Percentiles rank a stretch among this genome's conserved stretches.
Evolutionary conservation across 2,113 vertebrate species (phyloP).

Genomic region (Lophura nycthemera): DNA sequence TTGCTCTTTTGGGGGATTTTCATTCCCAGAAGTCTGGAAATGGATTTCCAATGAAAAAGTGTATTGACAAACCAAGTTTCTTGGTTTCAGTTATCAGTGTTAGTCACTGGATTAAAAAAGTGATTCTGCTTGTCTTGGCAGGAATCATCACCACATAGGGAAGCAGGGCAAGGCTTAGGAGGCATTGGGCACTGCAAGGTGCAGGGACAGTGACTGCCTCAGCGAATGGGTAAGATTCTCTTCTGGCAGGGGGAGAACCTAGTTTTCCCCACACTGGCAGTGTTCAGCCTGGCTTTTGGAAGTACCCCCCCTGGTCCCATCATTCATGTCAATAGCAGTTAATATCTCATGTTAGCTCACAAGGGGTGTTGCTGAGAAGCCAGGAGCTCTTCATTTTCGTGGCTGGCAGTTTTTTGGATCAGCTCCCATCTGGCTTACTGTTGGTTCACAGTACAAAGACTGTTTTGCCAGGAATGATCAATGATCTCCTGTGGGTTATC

Average conservation of each 20-base stretch:
- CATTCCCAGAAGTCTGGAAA: not conserved
- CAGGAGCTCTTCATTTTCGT: not conserved
- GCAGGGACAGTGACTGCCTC: accelerated
- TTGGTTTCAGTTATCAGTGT: not conserved
- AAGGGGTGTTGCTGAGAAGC: not conserved
- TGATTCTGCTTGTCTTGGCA: not conserved
- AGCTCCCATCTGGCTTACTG: not conserved
- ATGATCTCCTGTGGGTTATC: not conserved
- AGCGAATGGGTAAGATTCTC: not conserved
- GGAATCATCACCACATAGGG: not conserved
- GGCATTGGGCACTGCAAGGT: not conserved
- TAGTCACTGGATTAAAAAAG: not conserved
- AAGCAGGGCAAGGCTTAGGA: not conserved
- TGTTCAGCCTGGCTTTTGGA: not conserved
- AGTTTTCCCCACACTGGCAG: not conserved
- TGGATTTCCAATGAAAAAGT: not conserved
- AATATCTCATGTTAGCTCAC: not conserved
- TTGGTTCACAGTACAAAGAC: not conserved
- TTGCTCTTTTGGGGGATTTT: not conserved
- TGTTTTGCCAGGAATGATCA: not conserved
- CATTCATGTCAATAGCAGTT: not conserved
- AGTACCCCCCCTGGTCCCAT: not conserved
- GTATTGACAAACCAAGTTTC: not conserved
- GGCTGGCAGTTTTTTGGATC: not conserved
- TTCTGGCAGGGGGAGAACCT: not conserved